phyloP scores from a whole-genome alignment of 2,113 vertebrate species.

The Lethenteron reissneri region DNA sequence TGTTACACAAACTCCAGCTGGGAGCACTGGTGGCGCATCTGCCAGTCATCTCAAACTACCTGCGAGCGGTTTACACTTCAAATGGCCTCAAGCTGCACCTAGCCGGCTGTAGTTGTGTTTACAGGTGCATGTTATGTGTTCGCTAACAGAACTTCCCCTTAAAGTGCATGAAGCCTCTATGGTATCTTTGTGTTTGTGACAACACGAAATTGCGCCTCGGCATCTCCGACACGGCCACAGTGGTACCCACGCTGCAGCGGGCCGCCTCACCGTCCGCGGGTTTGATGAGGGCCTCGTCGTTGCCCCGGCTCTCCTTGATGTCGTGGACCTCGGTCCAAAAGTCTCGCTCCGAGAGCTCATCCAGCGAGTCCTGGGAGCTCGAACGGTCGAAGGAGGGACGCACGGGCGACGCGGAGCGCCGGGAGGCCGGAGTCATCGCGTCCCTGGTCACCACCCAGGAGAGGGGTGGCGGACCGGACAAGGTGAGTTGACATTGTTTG shows the following conservation, averaged over 20 bases:
- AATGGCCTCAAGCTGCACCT: no score
- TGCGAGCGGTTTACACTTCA: no score
- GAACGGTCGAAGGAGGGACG: conserved; percentile 23
- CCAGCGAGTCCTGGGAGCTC: conserved; percentile 66
- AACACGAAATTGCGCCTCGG: not conserved
- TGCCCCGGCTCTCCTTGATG: conserved; percentile 41
- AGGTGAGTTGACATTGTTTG: no score
- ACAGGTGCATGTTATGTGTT: not conserved
- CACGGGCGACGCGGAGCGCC: no score
- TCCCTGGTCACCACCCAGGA: no score
- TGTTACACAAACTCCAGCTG: no score
- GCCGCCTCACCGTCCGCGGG: conserved; percentile 54
- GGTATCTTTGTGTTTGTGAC: not conserved
- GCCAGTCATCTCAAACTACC: no score
- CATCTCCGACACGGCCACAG: no score
- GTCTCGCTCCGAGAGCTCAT: conserved; percentile 56
- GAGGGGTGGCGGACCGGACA: no score
- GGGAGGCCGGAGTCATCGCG: no score
- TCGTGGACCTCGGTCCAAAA: conserved; percentile 78
- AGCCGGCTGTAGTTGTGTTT: no score
- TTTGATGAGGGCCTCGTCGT: conserved; percentile 47
- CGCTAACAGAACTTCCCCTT: not conserved
- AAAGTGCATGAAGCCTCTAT: not conserved
- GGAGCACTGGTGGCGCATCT: no score
- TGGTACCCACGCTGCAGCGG: not conserved